Percentiles rank a stretch among this genome's conserved stretches.
These are phyloP conservation scores for Ictalurus furcatus DNA, from an alignment of 2,113 vertebrate species.

Conservation along the genomic window DNA sequence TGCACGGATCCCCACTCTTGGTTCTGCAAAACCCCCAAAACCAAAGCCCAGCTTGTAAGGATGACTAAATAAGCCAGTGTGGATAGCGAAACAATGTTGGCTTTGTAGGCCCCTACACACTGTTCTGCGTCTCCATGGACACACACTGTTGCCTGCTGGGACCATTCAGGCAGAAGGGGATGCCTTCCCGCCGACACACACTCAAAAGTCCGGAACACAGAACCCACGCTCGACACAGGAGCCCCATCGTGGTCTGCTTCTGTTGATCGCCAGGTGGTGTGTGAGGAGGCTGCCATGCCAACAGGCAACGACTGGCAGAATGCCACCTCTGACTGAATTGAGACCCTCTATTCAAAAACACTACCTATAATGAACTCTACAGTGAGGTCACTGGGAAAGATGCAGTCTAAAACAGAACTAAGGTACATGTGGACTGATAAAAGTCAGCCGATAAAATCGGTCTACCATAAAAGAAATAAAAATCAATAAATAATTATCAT, in stretches of 20 bases:
- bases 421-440: background rate
- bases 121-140: conserved; percentile 58
- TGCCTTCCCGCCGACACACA: conserved; percentile 46
- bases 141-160: conserved; percentile 56
- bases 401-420: background rate
- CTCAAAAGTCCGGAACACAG: conserved; percentile 46
- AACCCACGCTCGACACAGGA: conserved; percentile 21
- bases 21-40: conserved; percentile 21
- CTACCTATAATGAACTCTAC: background rate
- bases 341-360: background rate
- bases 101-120: conserved; percentile 58
- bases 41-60: conserved; percentile 37
- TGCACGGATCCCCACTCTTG: conserved; percentile 1
- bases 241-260: conserved; percentile 31
- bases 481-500: conserved; percentile 9
- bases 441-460: background rate
- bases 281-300: conserved; percentile 7
- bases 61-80: conserved; percentile 51
- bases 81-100: conserved; percentile 56
- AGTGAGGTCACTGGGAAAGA: background rate
- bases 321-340: conserved; percentile 25
- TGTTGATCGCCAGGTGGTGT: conserved; percentile 16
- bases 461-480: background rate
- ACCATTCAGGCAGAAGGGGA: conserved; percentile 53
- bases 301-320: conserved; percentile 18